phyloP scores from a whole-genome alignment of 2,888 invertebrate species.

The Anthophora plumipes region DNA sequence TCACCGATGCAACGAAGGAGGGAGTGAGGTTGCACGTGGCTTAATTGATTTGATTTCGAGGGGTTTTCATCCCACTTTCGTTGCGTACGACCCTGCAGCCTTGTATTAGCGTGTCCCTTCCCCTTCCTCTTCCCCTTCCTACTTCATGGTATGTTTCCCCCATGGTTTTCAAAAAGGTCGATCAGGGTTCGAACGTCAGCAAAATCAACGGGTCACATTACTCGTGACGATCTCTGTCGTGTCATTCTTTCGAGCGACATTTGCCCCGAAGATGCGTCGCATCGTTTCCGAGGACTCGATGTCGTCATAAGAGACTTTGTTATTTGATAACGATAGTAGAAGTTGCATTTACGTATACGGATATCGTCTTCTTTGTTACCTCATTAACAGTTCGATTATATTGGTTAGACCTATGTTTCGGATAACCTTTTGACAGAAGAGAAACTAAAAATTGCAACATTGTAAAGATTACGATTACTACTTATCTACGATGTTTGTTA shows the following conservation, averaged over 20 bases:
- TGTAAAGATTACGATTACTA: background rate
- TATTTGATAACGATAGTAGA: constrained; percentile 6
- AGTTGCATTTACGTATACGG: background rate
- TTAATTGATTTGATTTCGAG: constrained; percentile 83
- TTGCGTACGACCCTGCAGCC: constrained; percentile 55
- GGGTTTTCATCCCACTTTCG: constrained; percentile 79
- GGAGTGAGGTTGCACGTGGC: constrained; percentile 78
- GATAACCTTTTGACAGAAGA: background rate
- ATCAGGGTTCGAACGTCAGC: constrained; percentile 64
- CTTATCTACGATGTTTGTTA: too few relatives aligned
- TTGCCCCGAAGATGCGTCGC: constrained; percentile 26
- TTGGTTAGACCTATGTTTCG: background rate
- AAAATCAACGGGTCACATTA: constrained; percentile 29
- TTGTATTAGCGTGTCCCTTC: constrained; percentile 54
- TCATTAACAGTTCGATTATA: background rate
- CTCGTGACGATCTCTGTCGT: constrained; percentile 66
- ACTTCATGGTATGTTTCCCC: constrained; percentile 31
- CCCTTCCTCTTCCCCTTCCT: constrained; percentile 49
- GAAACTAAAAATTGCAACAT: background rate
- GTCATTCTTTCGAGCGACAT: constrained; percentile 45
- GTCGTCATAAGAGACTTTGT: constrained; percentile 3
- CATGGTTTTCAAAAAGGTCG: constrained; percentile 68
- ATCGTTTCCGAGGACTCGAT: background rate
- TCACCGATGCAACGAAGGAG: constrained; percentile 65
- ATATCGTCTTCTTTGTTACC: background rate